A percentile compares a stretch with the other conserved stretches of the same genome.
phyloP scores from a whole-genome alignment of 2,113 vertebrate species.

The Chaetodon trifascialis region DNA sequence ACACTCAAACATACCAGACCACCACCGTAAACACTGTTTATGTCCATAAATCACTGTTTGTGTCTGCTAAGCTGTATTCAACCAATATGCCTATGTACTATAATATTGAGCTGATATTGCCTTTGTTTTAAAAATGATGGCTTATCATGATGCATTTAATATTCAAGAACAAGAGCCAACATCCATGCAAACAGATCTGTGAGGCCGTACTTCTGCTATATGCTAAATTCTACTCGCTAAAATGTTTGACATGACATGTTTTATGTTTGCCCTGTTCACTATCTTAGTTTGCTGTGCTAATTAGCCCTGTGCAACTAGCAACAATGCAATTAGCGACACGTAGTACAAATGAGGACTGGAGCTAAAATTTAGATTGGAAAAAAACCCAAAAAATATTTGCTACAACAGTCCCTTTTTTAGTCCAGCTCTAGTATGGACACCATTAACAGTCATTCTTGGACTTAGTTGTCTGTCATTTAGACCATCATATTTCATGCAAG shows the following conservation, averaged over 20 bases:
- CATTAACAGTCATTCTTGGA: background rate
- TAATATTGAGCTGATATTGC: background rate
- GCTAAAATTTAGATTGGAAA: no score
- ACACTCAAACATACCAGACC: background rate
- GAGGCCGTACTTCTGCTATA: no score
- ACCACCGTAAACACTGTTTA: background rate
- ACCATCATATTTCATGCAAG: background rate
- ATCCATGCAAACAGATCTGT: no score
- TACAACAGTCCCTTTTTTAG: background rate
- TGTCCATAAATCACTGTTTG: background rate
- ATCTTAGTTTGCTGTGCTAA: no score
- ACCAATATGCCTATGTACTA: background rate
- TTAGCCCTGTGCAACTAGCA: background rate
- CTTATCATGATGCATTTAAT: background rate
- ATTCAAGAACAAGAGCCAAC: no score
- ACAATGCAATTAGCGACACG: background rate
- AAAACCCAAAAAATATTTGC: background rate
- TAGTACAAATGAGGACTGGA: no score
- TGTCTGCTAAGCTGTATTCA: background rate
- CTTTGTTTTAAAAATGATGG: background rate
- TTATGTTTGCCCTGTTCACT: background rate
- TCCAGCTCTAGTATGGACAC: background rate
- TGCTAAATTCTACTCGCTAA: background rate
- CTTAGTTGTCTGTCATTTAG: background rate
- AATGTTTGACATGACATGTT: no score